These are phyloP conservation scores for Paramacrobiotus metropolitanus DNA, from an alignment of 1,140 invertebrate species.

Conservation along the genomic window DNA sequence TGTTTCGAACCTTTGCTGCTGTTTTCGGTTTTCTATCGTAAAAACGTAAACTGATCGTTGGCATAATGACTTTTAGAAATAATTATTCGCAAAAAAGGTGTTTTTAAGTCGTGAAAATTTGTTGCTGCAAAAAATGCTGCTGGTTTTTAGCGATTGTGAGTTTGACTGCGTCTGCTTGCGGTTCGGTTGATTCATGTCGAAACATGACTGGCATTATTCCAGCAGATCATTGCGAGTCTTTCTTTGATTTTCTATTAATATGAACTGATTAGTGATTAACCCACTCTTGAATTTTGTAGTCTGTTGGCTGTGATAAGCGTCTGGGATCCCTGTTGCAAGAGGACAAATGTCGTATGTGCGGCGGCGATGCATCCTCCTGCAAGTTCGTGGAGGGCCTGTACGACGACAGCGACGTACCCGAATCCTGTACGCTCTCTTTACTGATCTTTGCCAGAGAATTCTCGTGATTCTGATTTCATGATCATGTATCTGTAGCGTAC, in stretches of 20 bases:
- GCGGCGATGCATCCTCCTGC: constrained; percentile 66
- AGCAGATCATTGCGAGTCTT: too few relatives aligned
- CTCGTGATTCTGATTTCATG: not conserved
- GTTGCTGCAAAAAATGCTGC: not conserved
- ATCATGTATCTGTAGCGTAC: constrained; percentile 38
- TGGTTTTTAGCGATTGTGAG: not conserved
- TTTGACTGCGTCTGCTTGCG: too few relatives aligned
- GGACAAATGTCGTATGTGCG: constrained; percentile 76
- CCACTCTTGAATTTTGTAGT: constrained; percentile 29
- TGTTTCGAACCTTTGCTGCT: too few relatives aligned
- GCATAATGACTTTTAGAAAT: too few relatives aligned
- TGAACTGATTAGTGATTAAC: too few relatives aligned
- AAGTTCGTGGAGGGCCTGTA: constrained; percentile 45
- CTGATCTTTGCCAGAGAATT: not conserved
- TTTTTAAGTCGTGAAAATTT: not conserved
- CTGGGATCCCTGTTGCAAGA: constrained; percentile 59
- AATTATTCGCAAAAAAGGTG: too few relatives aligned
- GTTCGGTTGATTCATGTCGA: too few relatives aligned
- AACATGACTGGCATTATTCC: too few relatives aligned
- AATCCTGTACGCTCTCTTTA: not conserved
- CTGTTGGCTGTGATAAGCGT: constrained; percentile 82
- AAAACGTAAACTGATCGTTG: too few relatives aligned
- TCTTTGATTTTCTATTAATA: too few relatives aligned
- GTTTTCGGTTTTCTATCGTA: too few relatives aligned
- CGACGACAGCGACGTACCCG: constrained; percentile 35